These are phyloP conservation scores for Drymodes brunneopygia DNA, from an alignment of 2,113 vertebrate genomes.

Conservation along the genomic window DNA sequence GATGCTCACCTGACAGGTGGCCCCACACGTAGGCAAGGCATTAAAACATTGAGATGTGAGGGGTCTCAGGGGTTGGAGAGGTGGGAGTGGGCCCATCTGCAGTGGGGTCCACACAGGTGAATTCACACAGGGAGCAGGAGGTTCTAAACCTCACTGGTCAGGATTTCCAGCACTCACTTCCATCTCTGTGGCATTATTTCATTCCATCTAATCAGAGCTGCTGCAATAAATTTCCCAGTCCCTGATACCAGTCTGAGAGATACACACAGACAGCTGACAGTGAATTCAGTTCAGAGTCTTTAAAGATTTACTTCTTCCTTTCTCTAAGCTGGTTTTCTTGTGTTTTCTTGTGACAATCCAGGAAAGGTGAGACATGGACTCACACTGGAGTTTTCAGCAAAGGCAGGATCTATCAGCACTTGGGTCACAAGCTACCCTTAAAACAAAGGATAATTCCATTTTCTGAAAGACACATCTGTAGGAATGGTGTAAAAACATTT, in stretches of 20 bases:
- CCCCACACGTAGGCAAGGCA: neutral
- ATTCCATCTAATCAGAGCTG: neutral
- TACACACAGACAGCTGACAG: neutral
- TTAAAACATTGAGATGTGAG: neutral
- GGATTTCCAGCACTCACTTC: neutral
- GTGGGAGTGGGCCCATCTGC: neutral
- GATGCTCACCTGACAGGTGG: neutral
- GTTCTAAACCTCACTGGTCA: neutral
- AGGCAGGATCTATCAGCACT: neutral
- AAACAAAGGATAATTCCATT: neutral
- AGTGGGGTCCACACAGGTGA: neutral
- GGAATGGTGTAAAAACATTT: neutral
- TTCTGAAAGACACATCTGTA: neutral
- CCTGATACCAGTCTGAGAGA: neutral
- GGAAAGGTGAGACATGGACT: neutral
- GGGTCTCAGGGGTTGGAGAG: neutral
- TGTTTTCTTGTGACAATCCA: neutral
- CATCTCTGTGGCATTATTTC: neutral
- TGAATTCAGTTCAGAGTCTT: neutral
- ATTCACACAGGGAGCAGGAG: neutral
- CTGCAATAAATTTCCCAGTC: neutral
- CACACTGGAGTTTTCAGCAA: neutral
- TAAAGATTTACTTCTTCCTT: neutral
- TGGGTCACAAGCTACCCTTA: neutral
- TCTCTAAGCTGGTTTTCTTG: neutral